Evolutionary conservation across 2,888 invertebrate genomes (phyloP), one percentile per base, ranked within the genome.

Genomic region (Colostygia pectinataria): DNA sequence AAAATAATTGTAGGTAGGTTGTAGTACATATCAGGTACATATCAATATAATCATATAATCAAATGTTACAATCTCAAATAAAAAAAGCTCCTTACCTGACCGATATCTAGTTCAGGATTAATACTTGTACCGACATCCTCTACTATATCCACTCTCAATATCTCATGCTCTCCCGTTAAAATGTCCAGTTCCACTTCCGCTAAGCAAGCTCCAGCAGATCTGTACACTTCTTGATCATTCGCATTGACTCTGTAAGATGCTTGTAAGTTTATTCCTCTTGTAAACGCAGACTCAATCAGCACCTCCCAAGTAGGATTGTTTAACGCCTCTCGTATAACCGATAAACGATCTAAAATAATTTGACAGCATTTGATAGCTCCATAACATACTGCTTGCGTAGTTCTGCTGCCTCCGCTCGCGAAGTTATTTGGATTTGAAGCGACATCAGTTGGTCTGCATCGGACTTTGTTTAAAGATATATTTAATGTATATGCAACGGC

Each of bases 151-250:
- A 93, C 93, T 58, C 94, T 84, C 0, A 78, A 68, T 25, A 94
- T 75, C 58, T 93, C 83, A 58, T 92, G 91, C 67, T 94, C 93
- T 20, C 95, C 95, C 0, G 95, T 95, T 37, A 96, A 74, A 12
- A 95, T 77, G 72, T 96, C 96, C 0, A 95, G 72, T 74, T 95
- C 94, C 0, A 95, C 93, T 80, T 96, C 95, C 7, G 91, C 74
- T 4, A 93, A 80, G 1, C 91, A 85, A 0, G 91, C 90, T 1
- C 93, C 94, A 60, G 91, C 93, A 31, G 92, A 48, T 44, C 81
- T 75, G 34, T 79, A 76, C 1, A 63, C 55, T 13, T 65, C 51
- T 34, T 72, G 66, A 46, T 88, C 87, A 32, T 77, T 77, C 0
- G 52, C 14, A 1, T 62, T 79, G 1, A 74, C 71, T 29, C 63